phyloP scores from a whole-genome alignment of 2,113 vertebrate species.

The Pyrgilauda ruficollis region DNA sequence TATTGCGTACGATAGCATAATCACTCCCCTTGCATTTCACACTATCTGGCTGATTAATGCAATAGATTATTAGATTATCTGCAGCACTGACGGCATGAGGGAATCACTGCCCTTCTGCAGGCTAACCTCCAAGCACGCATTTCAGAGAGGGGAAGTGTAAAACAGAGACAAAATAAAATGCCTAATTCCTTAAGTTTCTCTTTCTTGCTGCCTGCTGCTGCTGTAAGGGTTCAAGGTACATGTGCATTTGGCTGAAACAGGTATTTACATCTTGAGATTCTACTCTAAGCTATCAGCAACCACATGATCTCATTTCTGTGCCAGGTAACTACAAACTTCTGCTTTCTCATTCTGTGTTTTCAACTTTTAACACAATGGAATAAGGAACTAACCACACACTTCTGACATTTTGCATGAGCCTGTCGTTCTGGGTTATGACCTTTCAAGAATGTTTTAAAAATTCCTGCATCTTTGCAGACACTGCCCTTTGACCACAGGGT shows the following conservation, averaged over 20 bases:
- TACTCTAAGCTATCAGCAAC: neutral
- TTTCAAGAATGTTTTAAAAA: neutral
- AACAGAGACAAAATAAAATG: neutral
- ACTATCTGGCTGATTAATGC: slow-evolving; percentile 76
- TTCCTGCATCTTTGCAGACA: neutral
- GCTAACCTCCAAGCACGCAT: neutral
- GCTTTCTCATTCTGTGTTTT: neutral
- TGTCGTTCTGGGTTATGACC: neutral
- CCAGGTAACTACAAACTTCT: neutral
- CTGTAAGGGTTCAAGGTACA: neutral
- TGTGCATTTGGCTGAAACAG: accelerated
- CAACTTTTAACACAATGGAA: neutral
- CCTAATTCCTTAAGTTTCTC: neutral
- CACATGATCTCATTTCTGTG: neutral
- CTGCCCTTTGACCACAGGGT: neutral
- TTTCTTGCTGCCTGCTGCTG: neutral
- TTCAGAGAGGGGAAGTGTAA: neutral
- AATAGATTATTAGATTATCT: slow-evolving; percentile 78
- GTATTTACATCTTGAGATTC: neutral
- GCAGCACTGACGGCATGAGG: slow-evolving; percentile 60
- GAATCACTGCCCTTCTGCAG: slow-evolving; percentile 51
- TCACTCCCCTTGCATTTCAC: slow-evolving; percentile 78
- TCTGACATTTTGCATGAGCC: neutral
- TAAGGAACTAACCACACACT: neutral
- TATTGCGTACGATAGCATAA: slow-evolving; percentile 81